Conservation (phyloP, 2,797 vertebrate species). For the Diceros bicornis region DNA sequence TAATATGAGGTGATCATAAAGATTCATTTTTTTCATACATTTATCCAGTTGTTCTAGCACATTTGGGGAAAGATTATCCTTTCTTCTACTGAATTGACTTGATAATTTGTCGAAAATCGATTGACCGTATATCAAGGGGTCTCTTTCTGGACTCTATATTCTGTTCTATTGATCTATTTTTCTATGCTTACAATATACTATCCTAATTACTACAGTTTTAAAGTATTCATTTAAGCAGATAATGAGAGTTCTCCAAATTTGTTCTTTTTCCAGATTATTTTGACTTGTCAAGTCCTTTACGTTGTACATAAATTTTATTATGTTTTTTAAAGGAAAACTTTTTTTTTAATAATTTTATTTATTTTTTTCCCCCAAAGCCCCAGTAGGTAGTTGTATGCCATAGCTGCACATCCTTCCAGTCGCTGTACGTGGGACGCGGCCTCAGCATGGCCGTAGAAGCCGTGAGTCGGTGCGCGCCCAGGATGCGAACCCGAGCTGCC, state of each 20-base stretch:
- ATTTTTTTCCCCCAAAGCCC: too few relatives aligned
- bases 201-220: neutral
- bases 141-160: neutral
- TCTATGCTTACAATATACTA: neutral
- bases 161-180: neutral
- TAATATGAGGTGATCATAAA: neutral
- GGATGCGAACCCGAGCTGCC: too few relatives aligned
- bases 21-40: neutral
- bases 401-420: too few relatives aligned
- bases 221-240: conserved; percentile 12
- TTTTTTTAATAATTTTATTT: too few relatives aligned
- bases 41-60: neutral
- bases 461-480: too few relatives aligned
- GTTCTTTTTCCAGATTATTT: neutral
- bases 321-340: too few relatives aligned
- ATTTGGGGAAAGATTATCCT: neutral
- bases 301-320: neutral
- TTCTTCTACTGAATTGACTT: neutral
- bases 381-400: too few relatives aligned
- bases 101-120: conserved; percentile 3
- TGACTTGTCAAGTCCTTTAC: neutral
- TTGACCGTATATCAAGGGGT: neutral
- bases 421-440: too few relatives aligned
- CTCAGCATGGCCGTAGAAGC: too few relatives aligned
- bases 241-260: neutral